These are phyloP conservation scores for Lampris incognitus DNA, from an alignment of 2,113 vertebrate genomes.

Conservation along the genomic window DNA sequence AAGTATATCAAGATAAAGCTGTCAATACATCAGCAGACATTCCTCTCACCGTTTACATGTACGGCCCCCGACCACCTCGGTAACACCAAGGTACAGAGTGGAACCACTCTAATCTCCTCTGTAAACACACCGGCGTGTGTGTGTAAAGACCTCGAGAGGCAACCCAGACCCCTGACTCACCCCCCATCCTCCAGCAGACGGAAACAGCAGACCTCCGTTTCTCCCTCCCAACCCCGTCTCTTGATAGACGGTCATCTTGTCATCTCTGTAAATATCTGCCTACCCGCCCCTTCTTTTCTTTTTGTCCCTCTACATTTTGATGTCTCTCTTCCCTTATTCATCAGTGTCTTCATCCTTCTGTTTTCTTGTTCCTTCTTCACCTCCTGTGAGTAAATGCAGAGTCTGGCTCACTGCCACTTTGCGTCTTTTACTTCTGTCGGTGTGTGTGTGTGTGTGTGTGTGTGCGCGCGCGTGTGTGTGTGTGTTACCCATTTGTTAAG, in stretches of 20 bases:
- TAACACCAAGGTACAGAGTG: slow-evolving; percentile 57
- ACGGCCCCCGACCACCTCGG: slow-evolving; percentile 43
- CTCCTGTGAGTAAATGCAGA: slow-evolving; percentile 31
- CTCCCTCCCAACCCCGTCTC: slow-evolving; percentile 19
- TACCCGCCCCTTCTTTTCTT: background rate
- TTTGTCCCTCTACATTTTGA: slow-evolving; percentile 9
- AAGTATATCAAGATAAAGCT: slow-evolving; percentile 31
- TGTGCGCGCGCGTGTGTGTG: slow-evolving; percentile 30
- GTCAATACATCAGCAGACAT: slow-evolving; percentile 48
- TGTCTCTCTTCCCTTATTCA: slow-evolving; percentile 14
- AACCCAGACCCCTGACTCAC: slow-evolving; percentile 64
- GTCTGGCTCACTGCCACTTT: slow-evolving; percentile 2
- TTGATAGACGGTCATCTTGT: background rate
- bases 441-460: slow-evolving; percentile 19
- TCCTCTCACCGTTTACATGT: slow-evolving; percentile 65
- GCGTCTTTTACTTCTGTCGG: background rate
- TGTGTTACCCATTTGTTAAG: slow-evolving; percentile 42
- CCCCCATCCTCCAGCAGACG: slow-evolving; percentile 46
- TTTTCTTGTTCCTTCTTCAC: slow-evolving; percentile 26
- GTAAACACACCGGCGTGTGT: slow-evolving; percentile 61
- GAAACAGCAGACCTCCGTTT: slow-evolving; percentile 36
- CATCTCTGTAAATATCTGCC: background rate
- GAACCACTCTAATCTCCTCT: slow-evolving; percentile 68
- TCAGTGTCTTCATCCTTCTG: slow-evolving; percentile 1
- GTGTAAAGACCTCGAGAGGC: slow-evolving; percentile 48